These are phyloP conservation scores for Synanthedon tipuliformis DNA, from an alignment of 2,888 invertebrate species.

Conservation along the genomic window DNA sequence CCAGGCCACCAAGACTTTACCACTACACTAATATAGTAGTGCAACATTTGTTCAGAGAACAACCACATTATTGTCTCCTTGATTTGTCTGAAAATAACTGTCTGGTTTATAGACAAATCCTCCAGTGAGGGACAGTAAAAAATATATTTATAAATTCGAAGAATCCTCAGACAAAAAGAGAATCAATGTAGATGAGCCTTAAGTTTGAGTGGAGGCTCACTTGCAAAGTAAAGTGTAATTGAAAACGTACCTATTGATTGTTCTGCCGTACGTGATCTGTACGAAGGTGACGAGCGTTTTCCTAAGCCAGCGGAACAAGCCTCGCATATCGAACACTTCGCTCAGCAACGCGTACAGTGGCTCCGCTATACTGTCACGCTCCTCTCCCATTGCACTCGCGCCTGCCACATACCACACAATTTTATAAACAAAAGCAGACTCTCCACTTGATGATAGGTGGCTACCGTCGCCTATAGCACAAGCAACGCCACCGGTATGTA, in stretches of 20 bases:
- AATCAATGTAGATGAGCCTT: no score
- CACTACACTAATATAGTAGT: slow-evolving; percentile 85
- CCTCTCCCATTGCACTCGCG: slow-evolving; percentile 66
- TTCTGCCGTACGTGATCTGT: slow-evolving; percentile 91
- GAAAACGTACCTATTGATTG: slow-evolving; percentile 79
- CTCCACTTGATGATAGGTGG: no score
- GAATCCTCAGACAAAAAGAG: no score
- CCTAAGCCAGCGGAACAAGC: slow-evolving; percentile 88
- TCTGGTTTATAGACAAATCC: no score
- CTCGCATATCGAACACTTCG: slow-evolving; percentile 91
- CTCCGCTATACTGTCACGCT: slow-evolving; percentile 89
- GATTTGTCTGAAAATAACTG: slow-evolving; percentile 75
- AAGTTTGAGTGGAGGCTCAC: no score
- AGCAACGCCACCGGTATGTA: neutral
- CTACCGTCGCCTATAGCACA: no score
- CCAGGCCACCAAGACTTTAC: slow-evolving; percentile 93
- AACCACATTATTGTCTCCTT: slow-evolving; percentile 88
- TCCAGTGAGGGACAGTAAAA: no score
- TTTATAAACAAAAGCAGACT: neutral
- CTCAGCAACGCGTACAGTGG: slow-evolving; percentile 88
- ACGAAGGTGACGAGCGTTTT: slow-evolving; percentile 91
- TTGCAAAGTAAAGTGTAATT: slow-evolving; percentile 5
- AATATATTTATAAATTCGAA: no score
- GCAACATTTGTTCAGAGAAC: slow-evolving; percentile 90
- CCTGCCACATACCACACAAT: slow-evolving; percentile 17